Evolutionary conservation across 2,113 vertebrate species (phyloP).

Genomic region (Leptobrachium leishanense): DNA sequence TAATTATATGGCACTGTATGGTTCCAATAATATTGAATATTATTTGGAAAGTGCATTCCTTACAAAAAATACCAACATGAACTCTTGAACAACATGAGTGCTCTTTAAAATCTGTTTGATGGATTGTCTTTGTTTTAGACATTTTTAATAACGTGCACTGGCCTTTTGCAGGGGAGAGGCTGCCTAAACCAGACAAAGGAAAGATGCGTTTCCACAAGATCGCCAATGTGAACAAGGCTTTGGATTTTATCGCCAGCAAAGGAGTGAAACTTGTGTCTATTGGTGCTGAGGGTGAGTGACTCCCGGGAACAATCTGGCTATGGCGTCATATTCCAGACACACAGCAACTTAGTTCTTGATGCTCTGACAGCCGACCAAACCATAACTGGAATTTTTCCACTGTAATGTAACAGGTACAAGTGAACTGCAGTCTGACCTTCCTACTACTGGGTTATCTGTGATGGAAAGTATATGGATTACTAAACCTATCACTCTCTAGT

Average conservation of each 20-base stretch:
- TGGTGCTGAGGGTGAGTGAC: constrained; percentile 61
- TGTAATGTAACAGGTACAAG: background rate
- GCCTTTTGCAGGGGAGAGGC: constrained; percentile 74
- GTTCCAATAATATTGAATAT: no score
- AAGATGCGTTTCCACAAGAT: constrained; percentile 96
- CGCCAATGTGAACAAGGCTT: constrained; percentile 89
- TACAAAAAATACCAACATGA: no score
- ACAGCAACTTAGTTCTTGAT: no score
- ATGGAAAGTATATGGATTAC: background rate
- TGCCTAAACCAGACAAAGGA: constrained; percentile 90
- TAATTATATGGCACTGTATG: no score
- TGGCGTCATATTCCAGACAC: no score
- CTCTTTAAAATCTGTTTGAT: no score
- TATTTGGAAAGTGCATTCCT: no score
- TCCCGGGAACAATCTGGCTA: no score
- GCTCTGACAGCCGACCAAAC: background rate
- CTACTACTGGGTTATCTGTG: no score
- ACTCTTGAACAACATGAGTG: no score
- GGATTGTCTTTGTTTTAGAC: no score
- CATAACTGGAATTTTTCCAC: background rate
- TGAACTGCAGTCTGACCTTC: background rate
- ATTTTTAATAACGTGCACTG: no score
- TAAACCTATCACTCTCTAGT: background rate
- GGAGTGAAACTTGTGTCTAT: constrained; percentile 74
- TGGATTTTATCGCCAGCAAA: constrained; percentile 91